Base-by-base conservation (phyloP, 2,113 vertebrate genomes). In the Rousettus leschenaultii region DNA sequence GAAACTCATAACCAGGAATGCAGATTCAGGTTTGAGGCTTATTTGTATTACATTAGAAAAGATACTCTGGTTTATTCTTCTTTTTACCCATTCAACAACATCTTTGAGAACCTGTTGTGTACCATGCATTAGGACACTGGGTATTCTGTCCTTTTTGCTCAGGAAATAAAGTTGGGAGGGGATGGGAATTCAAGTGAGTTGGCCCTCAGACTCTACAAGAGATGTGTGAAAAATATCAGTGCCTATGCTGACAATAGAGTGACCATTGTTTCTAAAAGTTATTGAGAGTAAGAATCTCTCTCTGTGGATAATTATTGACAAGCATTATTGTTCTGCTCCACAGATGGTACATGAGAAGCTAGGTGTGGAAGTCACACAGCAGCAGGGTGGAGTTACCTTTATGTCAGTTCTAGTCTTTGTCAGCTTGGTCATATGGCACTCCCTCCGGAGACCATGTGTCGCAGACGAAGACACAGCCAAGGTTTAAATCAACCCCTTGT, bases 341-440 rank as follows among this genome's bases (percentile, higher is more conserved):
- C 55, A 90, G 35, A 66, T 38, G 57, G 53, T 5, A 5, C 28
- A 8, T 80, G 57, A 68, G 66, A 38, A 82, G 57, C 70, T 48
- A 35, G 43, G 16, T 63, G 15, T 24, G n/a, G n/a, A 63, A 59
- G 45, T n/a, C 2, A 0, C 26, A 16, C 16, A 45, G 51, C 0
- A 4, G 9, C 51, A 24, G 57, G 40, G 38, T 65, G 18, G 59
- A 30, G 30, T 21, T 35, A 28, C 86, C 30, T 14, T 61, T 45
- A 9, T 0, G 7, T 24, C 68, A 70, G 55, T 68, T 89, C 40
- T 66, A 7, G 57, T 53, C 14, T 57, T 28, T 40, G 75, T 59
- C 35, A 94, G 71, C 30, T 45, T 15, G 24, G 66, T 79, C 51
- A 22, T 13, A 33, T 9, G n/a, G 22, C 3, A 22, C 24, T 68